phyloP scores from a whole-genome alignment of 2,113 vertebrate genomes.

The Pavo muticus region DNA sequence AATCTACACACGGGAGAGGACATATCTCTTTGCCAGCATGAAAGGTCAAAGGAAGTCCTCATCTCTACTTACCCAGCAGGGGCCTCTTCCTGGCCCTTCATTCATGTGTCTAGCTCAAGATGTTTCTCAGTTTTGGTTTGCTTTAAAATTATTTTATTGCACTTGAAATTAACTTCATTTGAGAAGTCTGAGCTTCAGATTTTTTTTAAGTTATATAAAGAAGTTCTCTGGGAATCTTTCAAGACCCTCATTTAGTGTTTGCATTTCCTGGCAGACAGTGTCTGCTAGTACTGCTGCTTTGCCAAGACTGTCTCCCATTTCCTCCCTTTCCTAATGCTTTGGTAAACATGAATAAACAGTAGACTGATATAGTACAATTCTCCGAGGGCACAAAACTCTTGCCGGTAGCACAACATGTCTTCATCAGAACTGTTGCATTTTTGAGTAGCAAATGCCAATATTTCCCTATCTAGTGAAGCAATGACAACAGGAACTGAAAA shows the following conservation, averaged over 20 bases:
- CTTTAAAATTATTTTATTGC: not conserved
- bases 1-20: not conserved
- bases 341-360: not conserved
- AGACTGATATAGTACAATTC: not conserved
- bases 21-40: no score
- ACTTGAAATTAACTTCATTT: not conserved
- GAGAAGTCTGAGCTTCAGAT: not conserved
- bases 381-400: not conserved
- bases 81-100: accelerated
- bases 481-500: not conserved
- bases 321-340: not conserved
- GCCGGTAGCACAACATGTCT: not conserved
- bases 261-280: not conserved
- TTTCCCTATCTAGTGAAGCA: not conserved
- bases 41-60: accelerated
- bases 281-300: not conserved
- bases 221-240: not conserved
- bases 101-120: not conserved
- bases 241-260: not conserved
- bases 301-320: not conserved
- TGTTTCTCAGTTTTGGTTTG: not conserved
- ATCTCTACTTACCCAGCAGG: not conserved
- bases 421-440: not conserved
- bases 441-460: not conserved
- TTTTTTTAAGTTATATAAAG: not conserved